phyloP scores from a whole-genome alignment of 2,113 vertebrate species.

The Leptocoma aspasia region DNA sequence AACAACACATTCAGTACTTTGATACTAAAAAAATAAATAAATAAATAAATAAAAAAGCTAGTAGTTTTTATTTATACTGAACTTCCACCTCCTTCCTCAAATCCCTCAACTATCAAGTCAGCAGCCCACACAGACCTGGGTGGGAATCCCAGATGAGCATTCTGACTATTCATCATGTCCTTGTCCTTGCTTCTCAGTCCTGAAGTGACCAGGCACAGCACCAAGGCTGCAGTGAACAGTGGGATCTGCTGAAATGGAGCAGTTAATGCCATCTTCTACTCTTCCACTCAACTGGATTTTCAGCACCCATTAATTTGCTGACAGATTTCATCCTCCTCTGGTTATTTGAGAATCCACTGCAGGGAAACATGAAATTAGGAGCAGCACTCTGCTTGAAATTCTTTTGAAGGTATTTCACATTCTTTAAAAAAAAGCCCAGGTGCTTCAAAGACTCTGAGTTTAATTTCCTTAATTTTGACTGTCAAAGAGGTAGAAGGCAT shows the following conservation, averaged over 20 bases:
- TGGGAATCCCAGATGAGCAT: not conserved
- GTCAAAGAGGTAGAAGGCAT: not conserved
- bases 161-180: not conserved
- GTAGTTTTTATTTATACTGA: not conserved
- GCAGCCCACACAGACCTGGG: not conserved
- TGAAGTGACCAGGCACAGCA: not conserved
- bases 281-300: not conserved
- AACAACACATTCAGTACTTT: not conserved
- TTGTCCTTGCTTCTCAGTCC: not conserved
- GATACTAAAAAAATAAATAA: not conserved
- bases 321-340: not conserved
- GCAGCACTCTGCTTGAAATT: not conserved
- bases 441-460: not conserved
- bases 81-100: not conserved
- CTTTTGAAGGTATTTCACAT: not conserved
- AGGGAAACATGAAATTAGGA: not conserved
- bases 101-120: not conserved
- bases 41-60: not conserved
- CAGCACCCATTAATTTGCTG: accelerated
- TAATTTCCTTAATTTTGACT: not conserved
- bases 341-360: not conserved
- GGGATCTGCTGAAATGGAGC: not conserved
- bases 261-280: not conserved
- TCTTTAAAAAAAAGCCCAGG: not conserved
- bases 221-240: not conserved